A percentile compares a stretch with the other conserved stretches of the same genome.
These are phyloP conservation scores for Agrochola macilenta DNA, from an alignment of 2,888 invertebrate species.

Conservation along the genomic window DNA sequence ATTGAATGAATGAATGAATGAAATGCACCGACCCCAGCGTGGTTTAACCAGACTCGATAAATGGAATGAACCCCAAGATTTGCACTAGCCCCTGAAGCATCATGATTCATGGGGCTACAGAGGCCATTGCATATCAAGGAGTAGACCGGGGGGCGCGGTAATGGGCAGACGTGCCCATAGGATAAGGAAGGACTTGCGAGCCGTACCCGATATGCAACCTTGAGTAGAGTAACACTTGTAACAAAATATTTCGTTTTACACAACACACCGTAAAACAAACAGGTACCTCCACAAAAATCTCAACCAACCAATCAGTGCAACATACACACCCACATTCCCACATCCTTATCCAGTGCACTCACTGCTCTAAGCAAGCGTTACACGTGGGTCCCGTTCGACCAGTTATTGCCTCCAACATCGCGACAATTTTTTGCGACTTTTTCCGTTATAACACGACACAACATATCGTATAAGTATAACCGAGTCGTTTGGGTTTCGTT, in stretches of 20 bases:
- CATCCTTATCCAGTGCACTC: slow-evolving; percentile 51
- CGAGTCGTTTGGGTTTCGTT: slow-evolving; percentile 49
- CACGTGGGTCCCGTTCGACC: slow-evolving; percentile 67
- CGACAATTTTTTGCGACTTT: slow-evolving; percentile 65
- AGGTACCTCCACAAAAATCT: slow-evolving; percentile 6
- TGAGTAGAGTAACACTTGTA: background rate
- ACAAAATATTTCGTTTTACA: background rate
- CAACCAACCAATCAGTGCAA: slow-evolving; percentile 5
- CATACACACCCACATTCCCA: slow-evolving; percentile 2
- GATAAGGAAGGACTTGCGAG: no score
- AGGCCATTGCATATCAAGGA: no score
- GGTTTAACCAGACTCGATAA: no score
- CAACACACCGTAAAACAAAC: background rate
- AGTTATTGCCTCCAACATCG: slow-evolving; percentile 68
- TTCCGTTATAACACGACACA: slow-evolving; percentile 53
- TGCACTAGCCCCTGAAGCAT: no score
- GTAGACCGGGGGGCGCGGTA: no score
- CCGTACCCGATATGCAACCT: no score
- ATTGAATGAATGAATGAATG: no score
- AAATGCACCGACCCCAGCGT: no score
- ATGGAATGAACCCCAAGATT: no score
- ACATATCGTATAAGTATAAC: slow-evolving; percentile 59
- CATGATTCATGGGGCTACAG: no score
- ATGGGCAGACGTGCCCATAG: no score
- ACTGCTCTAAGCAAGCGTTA: slow-evolving; percentile 38